Evolutionary conservation across 2,113 vertebrate genomes (phyloP), one percentile per base, ranked within the genome.

Genomic region (Suricata suricatta): DNA sequence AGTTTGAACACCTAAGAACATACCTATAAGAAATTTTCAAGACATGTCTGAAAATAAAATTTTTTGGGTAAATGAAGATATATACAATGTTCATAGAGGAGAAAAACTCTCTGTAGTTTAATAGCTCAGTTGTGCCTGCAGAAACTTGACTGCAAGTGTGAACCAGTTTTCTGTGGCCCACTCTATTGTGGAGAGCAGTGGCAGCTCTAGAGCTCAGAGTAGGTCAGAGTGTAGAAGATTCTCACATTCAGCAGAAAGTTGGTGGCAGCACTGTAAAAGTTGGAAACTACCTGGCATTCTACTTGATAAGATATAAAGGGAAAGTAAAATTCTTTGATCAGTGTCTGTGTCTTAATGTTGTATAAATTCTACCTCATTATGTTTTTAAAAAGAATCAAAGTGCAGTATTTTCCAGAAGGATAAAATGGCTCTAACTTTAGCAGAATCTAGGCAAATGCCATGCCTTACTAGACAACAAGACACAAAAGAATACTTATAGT

Each of bases 341-440:
- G 1, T 8, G 16, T 89, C 54, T 93, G 33, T 76, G 76, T 90
- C 52, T 87, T 92, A 77, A 57, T 50, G 44, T 23, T 74, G 23
- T n/a, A 27, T 89, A 47, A 31, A 82, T 96, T 80, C n/a, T 17
- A 71, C 41, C 3, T 95, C 14, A 17, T 44, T 90, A 38, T 60
- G 10, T 66, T 95, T 89, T 90, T 23, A 25, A 89, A 90, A 95
- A 76, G 31, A 92, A 80, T 54, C 68, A 87, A 76, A 69, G 19
- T 60, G 10, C 0, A 54, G 1, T 44, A 76, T 50, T 94, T 4
- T 84, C 44, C 54, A 85, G 76, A 83, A 96, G 94, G 23, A 7
- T 13, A 38, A 94, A 97, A 63, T 66, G 33, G n/a, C 16, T 96
- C 13, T 85, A 79, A 76, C 90, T 88, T 95, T 88, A 88, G 57